Conservation (phyloP, 1,140 invertebrate species). For the Phenacoccus solenopsis region DNA sequence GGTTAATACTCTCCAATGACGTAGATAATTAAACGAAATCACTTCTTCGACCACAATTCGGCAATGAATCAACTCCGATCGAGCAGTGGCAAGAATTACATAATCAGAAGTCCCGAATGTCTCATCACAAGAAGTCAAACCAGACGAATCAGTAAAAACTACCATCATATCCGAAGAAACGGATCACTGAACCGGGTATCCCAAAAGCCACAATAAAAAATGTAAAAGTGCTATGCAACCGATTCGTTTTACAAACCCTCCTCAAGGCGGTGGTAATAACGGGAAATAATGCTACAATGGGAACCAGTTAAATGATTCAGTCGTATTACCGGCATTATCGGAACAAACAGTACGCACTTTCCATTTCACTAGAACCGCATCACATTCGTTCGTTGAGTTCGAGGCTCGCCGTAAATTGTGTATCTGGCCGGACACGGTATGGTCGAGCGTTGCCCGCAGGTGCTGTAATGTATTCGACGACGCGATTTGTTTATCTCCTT, state of each 20-base stretch:
- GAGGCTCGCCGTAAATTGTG: neutral
- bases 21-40: too few species aligned
- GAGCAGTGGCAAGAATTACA: too few species aligned
- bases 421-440: neutral
- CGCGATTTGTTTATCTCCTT: neutral
- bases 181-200: neutral
- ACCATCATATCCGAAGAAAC: too few species aligned
- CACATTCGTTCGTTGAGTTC: neutral
- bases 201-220: constrained; percentile 2
- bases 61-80: too few species aligned
- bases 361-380: constrained; percentile 7
- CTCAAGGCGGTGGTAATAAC: constrained; percentile 4
- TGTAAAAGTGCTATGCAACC: neutral
- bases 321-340: constrained; percentile 10
- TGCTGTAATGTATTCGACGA: neutral
- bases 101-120: neutral
- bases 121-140: too few species aligned
- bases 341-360: constrained; percentile 6
- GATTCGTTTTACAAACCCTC: neutral
- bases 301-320: constrained; percentile 12
- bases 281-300: constrained; percentile 14
- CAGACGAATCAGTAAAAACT: too few species aligned
- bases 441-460: neutral
- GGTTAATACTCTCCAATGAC: too few species aligned
- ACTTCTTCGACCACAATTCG: too few species aligned